Conservation (phyloP, 2,888 invertebrate genomes). For the Pardosa pseudoannulata region DNA sequence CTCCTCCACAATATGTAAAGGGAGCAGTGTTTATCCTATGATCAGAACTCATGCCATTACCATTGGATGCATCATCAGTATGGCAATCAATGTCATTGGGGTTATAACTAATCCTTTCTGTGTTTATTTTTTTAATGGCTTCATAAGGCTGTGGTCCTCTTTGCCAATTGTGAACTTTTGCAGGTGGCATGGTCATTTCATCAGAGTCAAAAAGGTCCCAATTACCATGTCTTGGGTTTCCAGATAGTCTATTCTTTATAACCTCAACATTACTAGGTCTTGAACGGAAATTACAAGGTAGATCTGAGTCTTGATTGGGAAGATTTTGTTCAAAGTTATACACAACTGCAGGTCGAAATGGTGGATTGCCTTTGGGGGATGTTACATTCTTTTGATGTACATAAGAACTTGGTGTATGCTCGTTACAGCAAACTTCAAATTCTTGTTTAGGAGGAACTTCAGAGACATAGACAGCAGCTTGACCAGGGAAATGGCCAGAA, state of each 20-base stretch:
- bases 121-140: slow-evolving; percentile 25
- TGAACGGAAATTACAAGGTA: slow-evolving; percentile 31
- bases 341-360: slow-evolving; percentile 44
- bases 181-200: slow-evolving; percentile 36
- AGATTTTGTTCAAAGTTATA: slow-evolving; percentile 43
- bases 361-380: slow-evolving; percentile 23
- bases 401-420: slow-evolving; percentile 39
- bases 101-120: neutral
- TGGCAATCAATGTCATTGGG: slow-evolving; percentile 22
- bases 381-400: slow-evolving; percentile 34
- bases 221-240: slow-evolving; percentile 41
- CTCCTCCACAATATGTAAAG: slow-evolving; percentile 44
- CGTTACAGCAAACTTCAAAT: slow-evolving; percentile 53
- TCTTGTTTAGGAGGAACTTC: slow-evolving; percentile 62
- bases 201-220: slow-evolving; percentile 64
- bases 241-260: slow-evolving; percentile 55
- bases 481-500: slow-evolving; percentile 45
- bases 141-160: slow-evolving; percentile 32
- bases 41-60: slow-evolving; percentile 17
- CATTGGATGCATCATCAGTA: slow-evolving; percentile 63
- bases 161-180: slow-evolving; percentile 65
- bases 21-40: slow-evolving; percentile 18
- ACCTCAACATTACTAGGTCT: slow-evolving; percentile 58
- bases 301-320: slow-evolving; percentile 12
- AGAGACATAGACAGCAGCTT: slow-evolving; percentile 61